Evolutionary conservation across 2,113 vertebrate species (phyloP).

Genomic region (Sitta europaea): DNA sequence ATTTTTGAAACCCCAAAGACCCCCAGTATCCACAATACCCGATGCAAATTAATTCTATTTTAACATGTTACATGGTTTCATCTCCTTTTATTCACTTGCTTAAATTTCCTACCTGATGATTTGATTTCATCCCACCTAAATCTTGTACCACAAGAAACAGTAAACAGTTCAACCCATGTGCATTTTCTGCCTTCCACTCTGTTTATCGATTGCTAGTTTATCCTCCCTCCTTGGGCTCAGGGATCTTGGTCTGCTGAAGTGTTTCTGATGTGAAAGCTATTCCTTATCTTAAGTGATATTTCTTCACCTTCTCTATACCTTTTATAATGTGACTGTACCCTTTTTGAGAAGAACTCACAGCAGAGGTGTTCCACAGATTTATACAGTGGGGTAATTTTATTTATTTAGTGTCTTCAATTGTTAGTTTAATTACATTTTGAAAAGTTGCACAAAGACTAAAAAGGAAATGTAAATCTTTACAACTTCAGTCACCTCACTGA

Average conservation of each 20-base stretch:
- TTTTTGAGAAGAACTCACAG: background rate
- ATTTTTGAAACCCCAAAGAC: background rate
- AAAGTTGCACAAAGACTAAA: background rate
- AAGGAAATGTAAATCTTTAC: background rate
- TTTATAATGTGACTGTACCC: background rate
- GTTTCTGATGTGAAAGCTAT: background rate
- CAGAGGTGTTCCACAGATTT: background rate
- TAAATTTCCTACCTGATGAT: background rate
- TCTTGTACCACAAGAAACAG: background rate
- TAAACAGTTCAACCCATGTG: background rate
- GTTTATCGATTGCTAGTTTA: background rate
- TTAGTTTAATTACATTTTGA: background rate
- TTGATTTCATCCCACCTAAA: background rate
- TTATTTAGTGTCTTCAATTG: background rate
- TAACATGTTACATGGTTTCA: background rate
- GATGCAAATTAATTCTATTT: background rate
- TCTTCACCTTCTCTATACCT: background rate
- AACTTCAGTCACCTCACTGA: background rate
- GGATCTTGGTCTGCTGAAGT: background rate
- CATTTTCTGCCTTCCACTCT: background rate
- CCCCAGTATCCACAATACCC: background rate
- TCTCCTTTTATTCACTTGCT: background rate
- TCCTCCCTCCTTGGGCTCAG: background rate
- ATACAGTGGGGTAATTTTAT: background rate
- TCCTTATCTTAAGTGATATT: background rate